phyloP scores from a whole-genome alignment of 2,888 invertebrate genomes.

The Calliopum simillimum region DNA sequence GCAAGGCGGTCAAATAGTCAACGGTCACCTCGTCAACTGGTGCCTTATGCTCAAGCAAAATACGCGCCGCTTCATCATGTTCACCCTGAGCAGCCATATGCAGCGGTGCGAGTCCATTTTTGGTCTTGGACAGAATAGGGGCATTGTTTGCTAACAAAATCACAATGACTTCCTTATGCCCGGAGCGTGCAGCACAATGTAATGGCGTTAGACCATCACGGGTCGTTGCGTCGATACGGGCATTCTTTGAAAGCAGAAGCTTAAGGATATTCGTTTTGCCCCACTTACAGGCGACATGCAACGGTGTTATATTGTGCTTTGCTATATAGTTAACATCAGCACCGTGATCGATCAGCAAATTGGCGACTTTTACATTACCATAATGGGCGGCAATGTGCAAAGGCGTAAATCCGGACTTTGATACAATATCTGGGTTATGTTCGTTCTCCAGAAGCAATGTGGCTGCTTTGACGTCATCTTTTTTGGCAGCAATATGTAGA shows the following conservation, averaged over 20 bases:
- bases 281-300: slow-evolving; percentile 99
- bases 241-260: slow-evolving; percentile 87
- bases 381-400: slow-evolving; percentile 99
- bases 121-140: slow-evolving; percentile 95
- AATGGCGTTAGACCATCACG: slow-evolving; percentile 95
- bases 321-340: slow-evolving; percentile 97
- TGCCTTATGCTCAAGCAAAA: slow-evolving; percentile 91
- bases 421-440: slow-evolving; percentile 96
- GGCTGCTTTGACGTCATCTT: slow-evolving; percentile 97
- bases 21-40: slow-evolving; percentile 99
- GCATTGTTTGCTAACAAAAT: slow-evolving; percentile 89
- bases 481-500: slow-evolving; percentile 98
- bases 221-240: slow-evolving; percentile 92
- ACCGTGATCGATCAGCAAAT: slow-evolving; percentile 86
- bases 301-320: slow-evolving; percentile 97
- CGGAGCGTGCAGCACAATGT: slow-evolving; percentile 96
- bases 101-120: slow-evolving; percentile 94
- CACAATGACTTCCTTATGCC: slow-evolving; percentile 94
- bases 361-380: slow-evolving; percentile 94
- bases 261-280: slow-evolving; percentile 94
- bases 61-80: slow-evolving; percentile 95
- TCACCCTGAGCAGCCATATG: slow-evolving; percentile 99
- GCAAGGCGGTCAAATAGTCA: slow-evolving; percentile 96
- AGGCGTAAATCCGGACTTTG: slow-evolving; percentile 98
- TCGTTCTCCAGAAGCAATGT: slow-evolving; percentile 90